A percentile compares a stretch with the other conserved stretches of the same genome.
Conservation (phyloP, 2,888 invertebrate species). For the Piscicola geometra region DNA sequence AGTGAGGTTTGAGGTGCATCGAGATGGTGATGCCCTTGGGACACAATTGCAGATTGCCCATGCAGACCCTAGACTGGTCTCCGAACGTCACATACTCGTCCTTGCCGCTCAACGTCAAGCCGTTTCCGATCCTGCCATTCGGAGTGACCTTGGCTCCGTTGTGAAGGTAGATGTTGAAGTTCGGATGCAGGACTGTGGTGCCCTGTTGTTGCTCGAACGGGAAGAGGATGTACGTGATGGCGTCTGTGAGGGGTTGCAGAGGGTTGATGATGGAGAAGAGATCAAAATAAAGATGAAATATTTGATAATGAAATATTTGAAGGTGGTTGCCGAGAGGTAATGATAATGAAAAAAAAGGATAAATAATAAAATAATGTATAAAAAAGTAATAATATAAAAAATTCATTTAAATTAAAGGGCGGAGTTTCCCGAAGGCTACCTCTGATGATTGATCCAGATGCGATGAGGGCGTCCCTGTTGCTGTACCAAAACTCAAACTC, state of each 20-base stretch:
- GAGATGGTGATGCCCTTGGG: slow-evolving; percentile 41
- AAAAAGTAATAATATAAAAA: too few species aligned
- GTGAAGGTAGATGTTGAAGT: slow-evolving; percentile 48
- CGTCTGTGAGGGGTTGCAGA: slow-evolving; percentile 45
- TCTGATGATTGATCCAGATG: slow-evolving; percentile 43
- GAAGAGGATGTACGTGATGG: slow-evolving; percentile 50
- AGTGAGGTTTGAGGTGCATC: slow-evolving; percentile 35
- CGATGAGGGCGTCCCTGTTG: slow-evolving; percentile 48
- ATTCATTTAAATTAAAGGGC: too few species aligned
- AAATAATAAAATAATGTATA: too few species aligned
- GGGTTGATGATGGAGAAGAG: too few species aligned
- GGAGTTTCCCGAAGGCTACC: too few species aligned
- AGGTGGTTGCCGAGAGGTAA: too few species aligned
- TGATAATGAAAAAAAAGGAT: too few species aligned
- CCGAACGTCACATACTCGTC: slow-evolving; percentile 50
- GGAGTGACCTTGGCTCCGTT: slow-evolving; percentile 48
- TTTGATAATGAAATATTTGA: too few species aligned
- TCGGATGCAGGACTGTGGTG: slow-evolving; percentile 47
- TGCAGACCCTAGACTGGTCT: slow-evolving; percentile 46
- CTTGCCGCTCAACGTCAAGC: slow-evolving; percentile 46
- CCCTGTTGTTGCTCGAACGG: slow-evolving; percentile 50
- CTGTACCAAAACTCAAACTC: slow-evolving; percentile 50
- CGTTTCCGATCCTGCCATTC: slow-evolving; percentile 49
- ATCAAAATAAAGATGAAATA: too few species aligned
- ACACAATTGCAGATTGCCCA: slow-evolving; percentile 48